A percentile compares a stretch with the other conserved stretches of the same genome.
Evolutionary conservation across 1,140 invertebrate genomes (phyloP).

Genomic region (Euura saliciscinereae): DNA sequence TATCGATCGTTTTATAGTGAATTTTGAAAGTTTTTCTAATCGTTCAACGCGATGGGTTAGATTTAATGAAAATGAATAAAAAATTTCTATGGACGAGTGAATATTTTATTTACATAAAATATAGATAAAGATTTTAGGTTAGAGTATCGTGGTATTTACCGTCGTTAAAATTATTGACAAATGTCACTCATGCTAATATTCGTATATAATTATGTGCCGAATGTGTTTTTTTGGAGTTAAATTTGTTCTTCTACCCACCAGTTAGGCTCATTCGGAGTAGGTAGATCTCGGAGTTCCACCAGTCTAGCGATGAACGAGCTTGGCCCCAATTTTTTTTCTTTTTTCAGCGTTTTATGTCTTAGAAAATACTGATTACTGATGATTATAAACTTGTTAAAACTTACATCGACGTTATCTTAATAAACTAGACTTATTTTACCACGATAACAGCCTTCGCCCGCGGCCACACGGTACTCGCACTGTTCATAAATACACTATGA

Average conservation of each 20-base stretch:
- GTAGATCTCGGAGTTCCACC: no score
- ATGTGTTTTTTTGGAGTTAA: no score
- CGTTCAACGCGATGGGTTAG: no score
- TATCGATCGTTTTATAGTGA: no score
- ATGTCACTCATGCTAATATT: no score
- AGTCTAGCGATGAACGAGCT: not conserved
- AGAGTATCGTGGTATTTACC: not conserved
- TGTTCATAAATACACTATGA: not conserved
- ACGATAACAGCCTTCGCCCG: conserved; percentile 9
- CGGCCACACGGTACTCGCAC: conserved; percentile 10
- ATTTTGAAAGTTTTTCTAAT: no score
- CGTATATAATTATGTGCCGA: no score
- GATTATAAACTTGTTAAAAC: not conserved
- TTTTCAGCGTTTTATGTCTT: not conserved
- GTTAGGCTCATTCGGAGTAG: no score
- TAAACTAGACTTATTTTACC: not conserved
- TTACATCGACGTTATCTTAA: not conserved
- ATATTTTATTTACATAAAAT: not conserved
- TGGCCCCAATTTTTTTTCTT: not conserved
- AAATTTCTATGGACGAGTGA: no score
- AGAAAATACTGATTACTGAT: not conserved
- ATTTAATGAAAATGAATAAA: no score
- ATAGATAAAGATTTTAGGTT: not conserved
- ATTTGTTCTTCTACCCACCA: no score
- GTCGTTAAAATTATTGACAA: no score